These are phyloP conservation scores for Spea multiplicata DNA, from an alignment of 2,113 vertebrate species.

Conservation along the genomic window DNA sequence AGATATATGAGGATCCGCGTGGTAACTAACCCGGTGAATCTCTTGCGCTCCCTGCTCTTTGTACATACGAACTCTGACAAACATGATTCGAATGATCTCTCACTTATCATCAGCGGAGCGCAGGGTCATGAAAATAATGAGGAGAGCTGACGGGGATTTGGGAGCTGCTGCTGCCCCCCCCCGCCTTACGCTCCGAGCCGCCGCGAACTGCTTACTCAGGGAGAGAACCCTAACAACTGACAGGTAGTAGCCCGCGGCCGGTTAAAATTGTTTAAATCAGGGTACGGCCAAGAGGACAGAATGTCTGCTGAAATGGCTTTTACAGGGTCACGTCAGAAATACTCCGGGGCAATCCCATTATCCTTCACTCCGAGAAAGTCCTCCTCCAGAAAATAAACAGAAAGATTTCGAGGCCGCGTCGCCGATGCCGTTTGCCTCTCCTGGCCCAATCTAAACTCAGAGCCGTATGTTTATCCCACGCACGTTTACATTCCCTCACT, in stretches of 20 bases:
- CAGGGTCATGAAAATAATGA: constrained; percentile 45
- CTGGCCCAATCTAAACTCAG: no score
- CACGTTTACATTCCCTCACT: no score
- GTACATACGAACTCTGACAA: no score
- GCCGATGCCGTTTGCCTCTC: no score
- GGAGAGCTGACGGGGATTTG: constrained; percentile 16
- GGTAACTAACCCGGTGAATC: no score
- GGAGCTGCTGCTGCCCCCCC: neutral
- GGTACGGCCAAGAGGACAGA: neutral
- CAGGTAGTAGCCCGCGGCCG: constrained; percentile 35
- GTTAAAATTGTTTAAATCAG: constrained; percentile 43
- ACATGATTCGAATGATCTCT: no score
- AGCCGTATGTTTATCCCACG: no score
- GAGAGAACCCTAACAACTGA: constrained; percentile 33
- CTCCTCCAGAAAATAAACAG: neutral
- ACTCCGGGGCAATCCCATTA: constrained; percentile 10
- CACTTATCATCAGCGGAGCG: no score
- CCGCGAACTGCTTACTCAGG: constrained; percentile 39
- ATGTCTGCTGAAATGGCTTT: constrained; percentile 21
- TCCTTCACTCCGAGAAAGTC: neutral
- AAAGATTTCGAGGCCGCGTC: no score
- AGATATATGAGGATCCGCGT: no score
- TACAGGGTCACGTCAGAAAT: constrained; percentile 19
- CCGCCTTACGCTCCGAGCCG: neutral
- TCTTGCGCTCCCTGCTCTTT: no score